These are phyloP conservation scores for Meteorus sp. DNA, from an alignment of 1,140 invertebrate genomes.

Conservation along the genomic window DNA sequence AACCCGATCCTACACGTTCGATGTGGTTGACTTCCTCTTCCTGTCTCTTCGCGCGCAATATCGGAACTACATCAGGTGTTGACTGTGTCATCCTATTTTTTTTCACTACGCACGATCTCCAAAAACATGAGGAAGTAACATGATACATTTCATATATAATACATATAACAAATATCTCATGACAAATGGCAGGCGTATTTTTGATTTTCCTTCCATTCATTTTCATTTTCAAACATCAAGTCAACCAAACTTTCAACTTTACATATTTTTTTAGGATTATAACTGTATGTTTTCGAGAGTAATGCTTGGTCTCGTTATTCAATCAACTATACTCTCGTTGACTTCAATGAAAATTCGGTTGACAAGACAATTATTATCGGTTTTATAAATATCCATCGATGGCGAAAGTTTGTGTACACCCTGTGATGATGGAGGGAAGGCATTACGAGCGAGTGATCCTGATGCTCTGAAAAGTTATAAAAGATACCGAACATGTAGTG, in stretches of 20 bases:
- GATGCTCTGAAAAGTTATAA: constrained; percentile 26
- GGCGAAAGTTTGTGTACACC: background rate
- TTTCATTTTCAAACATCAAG: too few species aligned
- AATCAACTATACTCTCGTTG: too few species aligned
- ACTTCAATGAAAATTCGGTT: too few species aligned
- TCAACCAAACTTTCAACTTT: too few species aligned
- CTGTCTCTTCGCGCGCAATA: constrained; percentile 33
- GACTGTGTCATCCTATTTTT: constrained; percentile 3
- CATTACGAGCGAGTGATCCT: constrained; percentile 57
- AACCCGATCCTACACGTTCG: constrained; percentile 29
- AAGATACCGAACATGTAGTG: too few species aligned
- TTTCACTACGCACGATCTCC: constrained; percentile 10
- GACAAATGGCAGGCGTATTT: background rate
- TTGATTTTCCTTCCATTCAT: too few species aligned
- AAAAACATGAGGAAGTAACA: background rate
- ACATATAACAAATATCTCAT: too few species aligned
- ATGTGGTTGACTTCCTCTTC: constrained; percentile 51
- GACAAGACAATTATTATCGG: too few species aligned
- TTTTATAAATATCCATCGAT: too few species aligned
- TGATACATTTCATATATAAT: background rate
- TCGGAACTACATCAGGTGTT: constrained; percentile 50
- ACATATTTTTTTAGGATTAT: too few species aligned
- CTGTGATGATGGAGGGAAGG: constrained; percentile 44
- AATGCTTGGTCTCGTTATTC: too few species aligned
- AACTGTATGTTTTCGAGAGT: too few species aligned